Conservation (phyloP, 1,140 invertebrate genomes). For the Caerostris darwini region DNA sequence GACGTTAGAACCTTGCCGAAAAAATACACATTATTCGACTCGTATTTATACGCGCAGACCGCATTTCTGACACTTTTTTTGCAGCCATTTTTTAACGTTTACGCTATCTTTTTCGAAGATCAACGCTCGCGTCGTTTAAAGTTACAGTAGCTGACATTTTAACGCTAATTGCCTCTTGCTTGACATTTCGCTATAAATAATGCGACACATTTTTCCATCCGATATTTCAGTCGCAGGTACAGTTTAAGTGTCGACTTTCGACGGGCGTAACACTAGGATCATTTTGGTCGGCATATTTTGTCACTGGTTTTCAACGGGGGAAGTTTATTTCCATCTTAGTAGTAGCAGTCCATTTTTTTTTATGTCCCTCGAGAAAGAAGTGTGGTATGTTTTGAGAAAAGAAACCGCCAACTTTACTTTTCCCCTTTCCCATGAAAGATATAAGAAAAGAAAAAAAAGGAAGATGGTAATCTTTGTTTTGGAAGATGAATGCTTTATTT, state of each 20-base stretch:
- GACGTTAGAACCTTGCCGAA: not conserved
- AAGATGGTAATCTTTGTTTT: no score
- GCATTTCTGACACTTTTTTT: constrained; percentile 46
- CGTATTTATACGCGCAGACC: constrained; percentile 17
- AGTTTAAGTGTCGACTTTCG: not conserved
- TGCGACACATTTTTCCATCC: constrained; percentile 26
- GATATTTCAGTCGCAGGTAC: not conserved
- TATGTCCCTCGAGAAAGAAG: no score
- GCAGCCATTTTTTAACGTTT: constrained; percentile 6
- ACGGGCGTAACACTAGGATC: not conserved
- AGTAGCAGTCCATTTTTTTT: no score
- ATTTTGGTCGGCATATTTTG: constrained; percentile 7
- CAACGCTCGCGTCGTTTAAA: not conserved
- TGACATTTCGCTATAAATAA: constrained; percentile 51
- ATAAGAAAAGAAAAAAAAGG: no score
- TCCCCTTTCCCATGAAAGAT: no score
- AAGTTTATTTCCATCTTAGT: not conserved
- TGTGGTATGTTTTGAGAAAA: no score
- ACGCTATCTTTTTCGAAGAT: constrained; percentile 44
- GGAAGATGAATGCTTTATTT: no score
- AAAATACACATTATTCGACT: not conserved
- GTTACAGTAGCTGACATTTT: constrained; percentile 47
- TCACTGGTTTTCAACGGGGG: not conserved
- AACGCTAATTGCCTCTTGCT: constrained; percentile 25
- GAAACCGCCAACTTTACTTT: no score